phyloP scores from a whole-genome alignment of 1,140 invertebrate species.

The Adelges cooleyi region DNA sequence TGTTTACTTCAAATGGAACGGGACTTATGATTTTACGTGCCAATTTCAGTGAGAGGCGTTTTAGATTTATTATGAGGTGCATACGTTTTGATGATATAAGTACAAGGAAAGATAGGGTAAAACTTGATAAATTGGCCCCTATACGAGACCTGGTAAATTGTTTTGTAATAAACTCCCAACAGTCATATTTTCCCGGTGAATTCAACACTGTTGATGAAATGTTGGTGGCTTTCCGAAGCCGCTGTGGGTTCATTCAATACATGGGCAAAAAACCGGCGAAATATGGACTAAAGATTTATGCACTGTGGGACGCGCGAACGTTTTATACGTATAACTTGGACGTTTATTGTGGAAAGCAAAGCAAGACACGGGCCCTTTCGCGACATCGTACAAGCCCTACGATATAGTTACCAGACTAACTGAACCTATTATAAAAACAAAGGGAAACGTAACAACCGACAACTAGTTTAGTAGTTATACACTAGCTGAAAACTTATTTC shows the following conservation, averaged over 20 bases:
- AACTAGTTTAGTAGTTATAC: too few species aligned
- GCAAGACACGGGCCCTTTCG: conserved; percentile 27
- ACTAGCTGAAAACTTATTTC: too few species aligned
- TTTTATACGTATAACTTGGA: conserved; percentile 35
- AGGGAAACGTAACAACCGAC: conserved; percentile 36
- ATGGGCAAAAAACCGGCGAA: conserved; percentile 38
- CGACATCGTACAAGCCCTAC: conserved; percentile 1
- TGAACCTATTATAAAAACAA: conserved; percentile 32
- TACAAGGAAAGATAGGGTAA: conserved; percentile 31
- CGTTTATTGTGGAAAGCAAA: conserved; percentile 34
- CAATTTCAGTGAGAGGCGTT: conserved; percentile 32
- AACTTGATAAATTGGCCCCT: conserved; percentile 35
- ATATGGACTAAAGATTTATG: conserved; percentile 40
- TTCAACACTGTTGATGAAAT: conserved; percentile 35
- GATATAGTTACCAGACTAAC: conserved; percentile 29
- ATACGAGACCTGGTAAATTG: conserved; percentile 12
- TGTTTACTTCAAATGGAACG: conserved; percentile 35
- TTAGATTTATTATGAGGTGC: conserved; percentile 33
- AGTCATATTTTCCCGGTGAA: conserved; percentile 30
- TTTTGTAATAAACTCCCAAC: conserved; percentile 25
- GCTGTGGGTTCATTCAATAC: conserved; percentile 38
- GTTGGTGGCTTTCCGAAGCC: conserved; percentile 36
- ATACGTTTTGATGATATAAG: conserved; percentile 36
- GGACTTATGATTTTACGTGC: conserved; percentile 31
- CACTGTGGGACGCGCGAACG: conserved; percentile 33